phyloP scores from a whole-genome alignment of 2,113 vertebrate species.

The Poecile atricapillus region DNA sequence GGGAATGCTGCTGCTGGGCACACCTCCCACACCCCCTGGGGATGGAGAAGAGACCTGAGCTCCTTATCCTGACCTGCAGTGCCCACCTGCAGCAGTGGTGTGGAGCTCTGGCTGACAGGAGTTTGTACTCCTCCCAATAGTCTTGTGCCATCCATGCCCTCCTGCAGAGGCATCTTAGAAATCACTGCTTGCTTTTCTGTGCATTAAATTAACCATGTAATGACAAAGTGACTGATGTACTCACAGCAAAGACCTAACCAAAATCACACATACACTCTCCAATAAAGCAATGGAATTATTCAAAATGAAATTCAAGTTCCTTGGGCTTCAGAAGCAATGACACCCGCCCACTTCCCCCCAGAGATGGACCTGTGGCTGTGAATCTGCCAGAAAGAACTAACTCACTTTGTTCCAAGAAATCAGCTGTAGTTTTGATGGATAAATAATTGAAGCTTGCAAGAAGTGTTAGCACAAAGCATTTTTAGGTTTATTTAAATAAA shows the following conservation, averaged over 20 bases:
- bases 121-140: neutral
- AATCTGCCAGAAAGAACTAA: neutral
- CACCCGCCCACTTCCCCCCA: accelerated
- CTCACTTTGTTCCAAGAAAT: neutral
- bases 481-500: slow-evolving; percentile 81
- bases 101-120: neutral
- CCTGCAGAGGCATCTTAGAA: neutral
- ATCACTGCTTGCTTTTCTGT: neutral
- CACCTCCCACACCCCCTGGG: accelerated
- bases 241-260: neutral
- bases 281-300: neutral
- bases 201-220: neutral
- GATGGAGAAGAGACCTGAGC: neutral
- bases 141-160: accelerated
- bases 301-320: neutral
- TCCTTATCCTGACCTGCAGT: neutral
- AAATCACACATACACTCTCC: neutral
- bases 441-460: neutral
- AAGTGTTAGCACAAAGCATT: slow-evolving; percentile 66
- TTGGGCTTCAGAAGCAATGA: neutral
- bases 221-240: neutral
- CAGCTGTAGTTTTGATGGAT: neutral
- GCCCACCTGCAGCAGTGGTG: accelerated
- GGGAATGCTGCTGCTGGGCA: neutral
- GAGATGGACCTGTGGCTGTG: neutral